Evolutionary conservation across 2,888 invertebrate species (phyloP), one percentile per base, ranked within the genome.

Genomic region (Caenorhabditis auriculariae): DNA sequence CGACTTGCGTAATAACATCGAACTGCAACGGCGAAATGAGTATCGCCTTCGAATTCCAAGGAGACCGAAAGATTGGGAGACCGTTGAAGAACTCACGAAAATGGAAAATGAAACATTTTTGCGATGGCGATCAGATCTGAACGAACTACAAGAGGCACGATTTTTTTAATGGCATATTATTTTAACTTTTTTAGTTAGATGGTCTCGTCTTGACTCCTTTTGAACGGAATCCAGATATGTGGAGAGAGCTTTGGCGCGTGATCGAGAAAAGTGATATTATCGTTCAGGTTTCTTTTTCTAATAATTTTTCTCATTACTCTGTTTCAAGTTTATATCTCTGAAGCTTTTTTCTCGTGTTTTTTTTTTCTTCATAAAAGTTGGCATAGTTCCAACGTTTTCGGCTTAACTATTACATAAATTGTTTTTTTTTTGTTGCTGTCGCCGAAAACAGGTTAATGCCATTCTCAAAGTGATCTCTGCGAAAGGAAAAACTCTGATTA

Each of bases 161-260:
- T 23, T 9, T 32, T 50, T 23, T n/a, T 21, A 9, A 38, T 23
- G 9, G 17, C 19, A 24, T 12, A 28, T 38, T 17, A 52, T 47
- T 51, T 37, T 57, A 3, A 19, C 24, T 35, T 47, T 45, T 64
- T 62, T 44, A 70, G 69, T 75, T 88, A 17, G 88, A 93, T 42
- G 89, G 88, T 0, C 85, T 95, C 2, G 86, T 90, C 0, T 84
- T 98, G 66, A 99, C 98, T 0, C 98, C 98, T 0, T 98, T 93
- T 83, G 98, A 99, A 81, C 90, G 92, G 79, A 99, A 98, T 84
- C 83, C 96, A 21, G 94, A 98, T 82, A 91, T 98, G 75, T 98
- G 98, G 98, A 87, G 94, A 45, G 98, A 99, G 82, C 83, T 99
- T 29, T 99, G 98, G 98, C 87, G 96, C 73, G 96, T 98, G 0